Percentiles rank a stretch among this genome's conserved stretches.
These are phyloP conservation scores for Geothlypis trichas DNA, from an alignment of 2,113 vertebrate genomes.

Conservation along the genomic window DNA sequence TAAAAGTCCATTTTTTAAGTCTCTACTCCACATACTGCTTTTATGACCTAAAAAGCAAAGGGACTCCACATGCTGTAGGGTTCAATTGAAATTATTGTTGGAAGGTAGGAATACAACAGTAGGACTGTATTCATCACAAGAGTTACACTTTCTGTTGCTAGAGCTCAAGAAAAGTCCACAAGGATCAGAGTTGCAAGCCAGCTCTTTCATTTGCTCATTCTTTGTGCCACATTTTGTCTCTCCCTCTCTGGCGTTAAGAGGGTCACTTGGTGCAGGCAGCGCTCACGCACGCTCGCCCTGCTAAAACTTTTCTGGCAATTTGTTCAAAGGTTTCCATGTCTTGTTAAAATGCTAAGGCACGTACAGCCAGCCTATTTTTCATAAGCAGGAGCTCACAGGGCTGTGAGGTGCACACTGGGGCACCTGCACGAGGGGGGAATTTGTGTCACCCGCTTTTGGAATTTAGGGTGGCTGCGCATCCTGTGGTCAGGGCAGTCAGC, in stretches of 20 bases:
- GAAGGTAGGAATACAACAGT: constrained; percentile 71
- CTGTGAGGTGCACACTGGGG: rapidly evolving
- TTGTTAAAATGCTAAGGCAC: constrained; percentile 21
- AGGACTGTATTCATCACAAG: constrained; percentile 70
- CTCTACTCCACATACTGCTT: constrained; percentile 67
- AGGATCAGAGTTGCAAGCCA: constrained; percentile 68
- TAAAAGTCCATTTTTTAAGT: constrained; percentile 71
- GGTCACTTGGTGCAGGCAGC: constrained; percentile 57
- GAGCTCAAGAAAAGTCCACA: constrained; percentile 64
- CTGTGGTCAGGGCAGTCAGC: background rate
- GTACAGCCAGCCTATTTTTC: background rate
- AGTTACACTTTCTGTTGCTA: constrained; percentile 66
- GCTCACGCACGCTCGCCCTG: background rate
- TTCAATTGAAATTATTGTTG: constrained; percentile 74
- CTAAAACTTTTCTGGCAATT: constrained; percentile 61
- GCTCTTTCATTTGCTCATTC: constrained; percentile 59
- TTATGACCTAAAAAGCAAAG: constrained; percentile 75
- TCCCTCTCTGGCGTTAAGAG: constrained; percentile 37
- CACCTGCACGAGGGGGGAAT: background rate
- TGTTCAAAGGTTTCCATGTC: constrained; percentile 48
- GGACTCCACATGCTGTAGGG: constrained; percentile 68
- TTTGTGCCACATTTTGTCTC: constrained; percentile 67
- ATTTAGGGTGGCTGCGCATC: background rate
- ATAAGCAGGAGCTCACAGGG: background rate
- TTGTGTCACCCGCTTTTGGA: rapidly evolving